Evolutionary conservation across 2,888 invertebrate species (phyloP).

Genomic region (Nephrotoma flavescens): DNA sequence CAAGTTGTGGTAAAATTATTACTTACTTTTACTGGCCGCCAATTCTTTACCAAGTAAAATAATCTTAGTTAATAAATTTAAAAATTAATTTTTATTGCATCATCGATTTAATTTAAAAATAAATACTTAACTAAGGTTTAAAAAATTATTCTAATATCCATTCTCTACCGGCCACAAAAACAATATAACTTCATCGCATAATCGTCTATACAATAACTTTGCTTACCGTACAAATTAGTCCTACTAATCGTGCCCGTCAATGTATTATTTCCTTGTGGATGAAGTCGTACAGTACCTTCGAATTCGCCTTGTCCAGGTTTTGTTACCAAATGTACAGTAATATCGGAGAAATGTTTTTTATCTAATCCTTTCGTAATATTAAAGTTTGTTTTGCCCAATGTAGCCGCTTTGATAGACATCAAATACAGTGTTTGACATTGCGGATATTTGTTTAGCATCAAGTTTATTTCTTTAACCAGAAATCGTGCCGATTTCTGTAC

Average conservation of each 20-base stretch:
- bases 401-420: slow-evolving; percentile 46
- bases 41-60: background rate
- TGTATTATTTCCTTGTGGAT: slow-evolving; percentile 17
- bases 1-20: no score
- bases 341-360: slow-evolving; percentile 25
- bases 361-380: slow-evolving; percentile 24
- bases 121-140: background rate
- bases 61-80: background rate
- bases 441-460: slow-evolving; percentile 39
- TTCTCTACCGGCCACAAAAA: slow-evolving; percentile 37
- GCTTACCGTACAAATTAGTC: slow-evolving; percentile 64
- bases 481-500: slow-evolving; percentile 44
- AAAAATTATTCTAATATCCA: background rate
- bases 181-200: slow-evolving; percentile 64
- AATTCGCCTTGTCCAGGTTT: slow-evolving; percentile 43
- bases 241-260: slow-evolving; percentile 55
- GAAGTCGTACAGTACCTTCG: slow-evolving; percentile 57
- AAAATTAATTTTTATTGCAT: background rate
- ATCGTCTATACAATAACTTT: slow-evolving; percentile 62
- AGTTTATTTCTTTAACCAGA: slow-evolving; percentile 50
- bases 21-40: no score
- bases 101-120: background rate
- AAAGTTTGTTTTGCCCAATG: slow-evolving; percentile 36
- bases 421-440: slow-evolving; percentile 52
- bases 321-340: slow-evolving; percentile 34